Conservation (phyloP, 2,797 vertebrate species). For the Darevskia mixta region DNA sequence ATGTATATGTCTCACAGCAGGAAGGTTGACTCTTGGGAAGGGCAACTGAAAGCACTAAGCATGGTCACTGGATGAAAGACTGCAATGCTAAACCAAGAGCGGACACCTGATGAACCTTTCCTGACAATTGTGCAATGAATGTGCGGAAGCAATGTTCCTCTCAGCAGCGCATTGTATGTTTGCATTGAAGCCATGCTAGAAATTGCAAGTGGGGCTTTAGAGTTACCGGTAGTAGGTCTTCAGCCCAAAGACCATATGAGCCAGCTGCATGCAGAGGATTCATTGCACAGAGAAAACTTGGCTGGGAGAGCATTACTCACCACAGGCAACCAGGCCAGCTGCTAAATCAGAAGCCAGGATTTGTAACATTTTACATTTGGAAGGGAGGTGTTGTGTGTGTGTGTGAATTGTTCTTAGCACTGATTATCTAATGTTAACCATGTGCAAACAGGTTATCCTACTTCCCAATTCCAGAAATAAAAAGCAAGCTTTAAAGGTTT, state of each 20-base stretch:
- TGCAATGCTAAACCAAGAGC: background rate
- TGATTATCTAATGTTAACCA: background rate
- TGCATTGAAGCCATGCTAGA: background rate
- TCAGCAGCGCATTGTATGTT: background rate
- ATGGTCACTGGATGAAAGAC: background rate
- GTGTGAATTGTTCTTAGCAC: background rate
- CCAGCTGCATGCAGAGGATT: background rate
- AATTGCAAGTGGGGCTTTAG: background rate
- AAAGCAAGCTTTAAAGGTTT: background rate
- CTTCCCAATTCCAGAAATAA: background rate
- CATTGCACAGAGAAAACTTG: background rate
- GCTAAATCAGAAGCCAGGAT: background rate
- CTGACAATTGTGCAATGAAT: background rate
- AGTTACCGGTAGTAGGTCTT: background rate
- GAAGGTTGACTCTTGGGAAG: background rate
- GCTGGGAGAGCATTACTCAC: slow-evolving; percentile 1
- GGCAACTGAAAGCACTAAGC: background rate
- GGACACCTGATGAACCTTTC: background rate
- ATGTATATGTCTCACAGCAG: background rate
- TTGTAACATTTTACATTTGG: background rate
- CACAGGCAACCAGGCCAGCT: background rate
- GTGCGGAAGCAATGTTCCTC: background rate
- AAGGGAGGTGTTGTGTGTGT: background rate
- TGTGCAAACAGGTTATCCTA: background rate
- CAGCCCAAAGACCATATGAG: background rate